Evolutionary conservation across 1,140 invertebrate genomes (phyloP).

Genomic region (Hormaphis cornu): DNA sequence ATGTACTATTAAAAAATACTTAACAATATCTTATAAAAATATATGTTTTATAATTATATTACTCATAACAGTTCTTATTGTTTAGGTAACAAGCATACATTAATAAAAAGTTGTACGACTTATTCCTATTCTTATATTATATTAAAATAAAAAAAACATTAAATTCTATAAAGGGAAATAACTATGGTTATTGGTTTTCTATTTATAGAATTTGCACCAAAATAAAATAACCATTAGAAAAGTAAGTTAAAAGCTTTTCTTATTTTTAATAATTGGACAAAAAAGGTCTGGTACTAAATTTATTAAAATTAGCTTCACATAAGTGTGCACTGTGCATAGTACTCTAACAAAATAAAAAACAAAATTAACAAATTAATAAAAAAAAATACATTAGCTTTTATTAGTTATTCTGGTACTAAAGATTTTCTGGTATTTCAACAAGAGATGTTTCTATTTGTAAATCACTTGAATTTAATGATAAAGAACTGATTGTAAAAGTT

Average conservation of each 20-base stretch:
- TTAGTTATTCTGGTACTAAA: background rate
- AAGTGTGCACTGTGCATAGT: background rate
- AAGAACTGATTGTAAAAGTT: slow-evolving; percentile 36
- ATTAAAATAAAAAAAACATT: no score
- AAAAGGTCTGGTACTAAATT: no score
- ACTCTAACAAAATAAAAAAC: background rate
- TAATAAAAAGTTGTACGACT: no score
- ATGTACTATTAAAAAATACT: background rate
- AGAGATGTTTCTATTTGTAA: slow-evolving; percentile 27
- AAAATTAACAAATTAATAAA: background rate
- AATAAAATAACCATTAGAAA: no score
- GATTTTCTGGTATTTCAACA: slow-evolving; percentile 25
- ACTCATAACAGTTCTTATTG: background rate
- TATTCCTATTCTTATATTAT: no score
- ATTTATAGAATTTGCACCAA: no score
- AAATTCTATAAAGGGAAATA: no score
- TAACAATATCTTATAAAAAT: slow-evolving; percentile 11
- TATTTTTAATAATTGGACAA: no score
- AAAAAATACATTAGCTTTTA: no score
- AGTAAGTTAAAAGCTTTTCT: no score
- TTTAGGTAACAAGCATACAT: slow-evolving; percentile 8
- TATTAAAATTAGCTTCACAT: background rate
- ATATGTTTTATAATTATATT: background rate
- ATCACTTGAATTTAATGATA: slow-evolving; percentile 38
- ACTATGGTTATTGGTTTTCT: no score